phyloP scores from a whole-genome alignment of 2,888 invertebrate genomes.

The Drosophila peninsularis region DNA sequence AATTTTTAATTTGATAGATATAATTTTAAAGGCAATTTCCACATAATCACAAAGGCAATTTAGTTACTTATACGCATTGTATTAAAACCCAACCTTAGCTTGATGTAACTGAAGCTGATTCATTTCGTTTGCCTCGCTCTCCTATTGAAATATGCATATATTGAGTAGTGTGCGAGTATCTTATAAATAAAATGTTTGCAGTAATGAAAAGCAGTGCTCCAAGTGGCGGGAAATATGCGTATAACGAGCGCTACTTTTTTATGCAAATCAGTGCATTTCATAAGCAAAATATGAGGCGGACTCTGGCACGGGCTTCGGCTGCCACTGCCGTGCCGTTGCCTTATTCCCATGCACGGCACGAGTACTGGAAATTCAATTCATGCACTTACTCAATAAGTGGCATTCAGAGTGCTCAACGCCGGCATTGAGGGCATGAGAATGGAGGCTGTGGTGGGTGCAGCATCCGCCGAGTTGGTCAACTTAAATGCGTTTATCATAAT shows the following conservation, averaged over 20 bases:
- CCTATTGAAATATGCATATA: constrained; percentile 56
- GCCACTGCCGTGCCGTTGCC: neutral
- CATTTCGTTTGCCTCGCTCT: neutral
- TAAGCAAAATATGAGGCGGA: constrained; percentile 61
- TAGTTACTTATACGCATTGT: neutral
- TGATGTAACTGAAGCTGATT: no score
- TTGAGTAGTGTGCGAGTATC: constrained; percentile 50
- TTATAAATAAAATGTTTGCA: constrained; percentile 52
- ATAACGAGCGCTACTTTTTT: constrained; percentile 62
- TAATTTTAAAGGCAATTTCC: no score
- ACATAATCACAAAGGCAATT: no score
- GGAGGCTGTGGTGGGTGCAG: constrained; percentile 1
- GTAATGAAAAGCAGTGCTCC: constrained; percentile 31
- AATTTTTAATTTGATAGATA: no score
- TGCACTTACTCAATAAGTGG: constrained; percentile 54
- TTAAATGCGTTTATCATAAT: constrained; percentile 36
- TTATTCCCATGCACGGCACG: constrained; percentile 65
- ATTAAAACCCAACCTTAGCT: no score
- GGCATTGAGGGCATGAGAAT: neutral
- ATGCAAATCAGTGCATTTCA: constrained; percentile 68
- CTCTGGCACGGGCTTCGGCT: constrained; percentile 15
- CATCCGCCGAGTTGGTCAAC: constrained; percentile 28
- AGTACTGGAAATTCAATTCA: constrained; percentile 55
- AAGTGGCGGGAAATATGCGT: constrained; percentile 66
- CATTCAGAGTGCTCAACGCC: constrained; percentile 38